These are phyloP conservation scores for Philaethria dido DNA, from an alignment of 2,888 invertebrate species.

Conservation along the genomic window DNA sequence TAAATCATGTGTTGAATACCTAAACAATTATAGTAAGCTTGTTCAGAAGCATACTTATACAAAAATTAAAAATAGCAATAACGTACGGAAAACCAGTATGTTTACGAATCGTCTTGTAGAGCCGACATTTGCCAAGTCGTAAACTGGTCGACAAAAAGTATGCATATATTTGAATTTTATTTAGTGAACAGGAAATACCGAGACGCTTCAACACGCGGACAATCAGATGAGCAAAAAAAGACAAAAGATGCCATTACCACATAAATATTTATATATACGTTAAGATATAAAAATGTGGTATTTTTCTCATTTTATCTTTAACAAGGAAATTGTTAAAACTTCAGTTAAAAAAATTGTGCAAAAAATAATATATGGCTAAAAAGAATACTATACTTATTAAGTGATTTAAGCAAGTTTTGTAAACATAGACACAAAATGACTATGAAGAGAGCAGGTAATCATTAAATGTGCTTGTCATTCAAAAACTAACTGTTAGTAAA, in stretches of 20 bases:
- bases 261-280: slow-evolving; percentile 39
- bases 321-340: slow-evolving; percentile 33
- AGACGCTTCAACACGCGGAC: slow-evolving; percentile 58
- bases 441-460: slow-evolving; percentile 39
- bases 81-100: slow-evolving; percentile 53
- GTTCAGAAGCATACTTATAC: not conserved
- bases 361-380: slow-evolving; percentile 10
- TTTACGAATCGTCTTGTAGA: slow-evolving; percentile 45
- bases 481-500: slow-evolving; percentile 55
- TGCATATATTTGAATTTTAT: slow-evolving; percentile 80
- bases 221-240: slow-evolving; percentile 54
- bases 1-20: not conserved
- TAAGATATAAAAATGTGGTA: slow-evolving; percentile 28
- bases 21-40: not conserved
- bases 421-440: slow-evolving; percentile 24
- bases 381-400: slow-evolving; percentile 5
- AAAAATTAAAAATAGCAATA: slow-evolving; percentile 22
- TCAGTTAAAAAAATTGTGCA: slow-evolving; percentile 10
- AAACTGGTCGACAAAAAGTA: slow-evolving; percentile 74
- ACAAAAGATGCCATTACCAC: slow-evolving; percentile 49
- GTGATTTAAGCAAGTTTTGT: slow-evolving; percentile 7
- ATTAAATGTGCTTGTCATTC: slow-evolving; percentile 45
- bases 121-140: slow-evolving; percentile 51
- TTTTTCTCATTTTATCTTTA: slow-evolving; percentile 32
- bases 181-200: slow-evolving; percentile 77